Base-by-base conservation (phyloP, 2,888 invertebrate genomes). In the Biston betularia region DNA sequence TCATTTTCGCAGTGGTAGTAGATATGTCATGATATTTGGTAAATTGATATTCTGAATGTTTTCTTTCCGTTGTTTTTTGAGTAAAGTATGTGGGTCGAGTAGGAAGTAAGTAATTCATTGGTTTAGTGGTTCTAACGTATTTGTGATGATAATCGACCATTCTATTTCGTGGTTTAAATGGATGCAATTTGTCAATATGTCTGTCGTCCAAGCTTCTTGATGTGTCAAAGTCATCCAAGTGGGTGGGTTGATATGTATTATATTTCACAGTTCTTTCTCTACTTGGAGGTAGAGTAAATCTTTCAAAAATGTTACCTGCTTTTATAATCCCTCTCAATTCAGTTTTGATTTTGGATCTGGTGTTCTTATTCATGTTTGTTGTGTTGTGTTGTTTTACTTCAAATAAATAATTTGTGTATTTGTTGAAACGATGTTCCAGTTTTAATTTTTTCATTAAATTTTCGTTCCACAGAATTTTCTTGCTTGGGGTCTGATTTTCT, bases 221-320 rank as follows among this genome's bases (percentile, higher is more conserved):
- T 8, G 72, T 35, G 68, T 82, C 80, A 10, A 81, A 48, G 54
- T 85, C 81, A 61, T 85, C 83, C 52, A 77, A 74, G n/a, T 77
- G 72, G 5, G 75, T 75, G 14, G 88, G 84, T 73, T 81, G 78
- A 59, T 86, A 89, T 9, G 88, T 87, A 70, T 89, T 89, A 63
- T 89, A 88, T 69, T 74, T 84, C 55, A 84, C 75, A 33, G 65
- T 74, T 61, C 73, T 78, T 15, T 40, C 53, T 48, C 9, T 24
- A 11, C 6, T 24, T 46, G 65, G 55, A 12, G 56, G 14, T 12
- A 50, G 3, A 6, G 59, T 55, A 5, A 11, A 10, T 54, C 10
- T 54, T 44, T 46, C 53, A 11, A 55, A 49, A 44, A 12, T 14
- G 11, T 12, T 38, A 12, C 34, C 45, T 6, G 52, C 38, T 50